Evolutionary conservation across 2,888 invertebrate species (phyloP).

Genomic region (Synergus japonicus): DNA sequence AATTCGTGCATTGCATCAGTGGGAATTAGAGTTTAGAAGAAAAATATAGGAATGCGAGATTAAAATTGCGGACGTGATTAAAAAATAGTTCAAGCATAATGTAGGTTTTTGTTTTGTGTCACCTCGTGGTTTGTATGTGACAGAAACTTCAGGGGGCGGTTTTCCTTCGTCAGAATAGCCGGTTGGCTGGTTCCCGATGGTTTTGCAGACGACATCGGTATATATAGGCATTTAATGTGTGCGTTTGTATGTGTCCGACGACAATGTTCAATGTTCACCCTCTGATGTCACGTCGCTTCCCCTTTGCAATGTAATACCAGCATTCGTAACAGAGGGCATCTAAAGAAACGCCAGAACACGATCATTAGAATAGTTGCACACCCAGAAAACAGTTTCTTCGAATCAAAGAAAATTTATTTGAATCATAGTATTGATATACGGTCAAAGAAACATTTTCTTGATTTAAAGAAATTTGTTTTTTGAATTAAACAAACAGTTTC

Average conservation of each 20-base stretch:
- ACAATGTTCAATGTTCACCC: conserved; percentile 54
- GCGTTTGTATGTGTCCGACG: conserved; percentile 50
- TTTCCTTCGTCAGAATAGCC: conserved; percentile 59
- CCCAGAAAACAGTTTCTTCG: too few species aligned
- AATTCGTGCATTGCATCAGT: not conserved
- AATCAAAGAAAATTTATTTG: too few species aligned
- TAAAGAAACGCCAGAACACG: conserved; percentile 10
- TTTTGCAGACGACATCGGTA: conserved; percentile 60
- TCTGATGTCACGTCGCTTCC: conserved; percentile 52
- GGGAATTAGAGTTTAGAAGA: not conserved
- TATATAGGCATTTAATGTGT: not conserved
- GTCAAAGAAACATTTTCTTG: too few species aligned
- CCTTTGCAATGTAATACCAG: conserved; percentile 52
- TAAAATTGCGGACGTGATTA: not conserved
- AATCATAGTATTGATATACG: too few species aligned
- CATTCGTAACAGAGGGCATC: conserved; percentile 50
- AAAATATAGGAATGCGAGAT: not conserved
- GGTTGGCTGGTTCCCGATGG: conserved; percentile 63
- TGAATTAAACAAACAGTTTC: too few species aligned
- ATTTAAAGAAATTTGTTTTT: too few species aligned
- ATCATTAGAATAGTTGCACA: conserved; percentile 5
- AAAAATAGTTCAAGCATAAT: conserved; percentile 39
- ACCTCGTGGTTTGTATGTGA: conserved; percentile 54
- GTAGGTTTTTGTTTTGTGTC: conserved; percentile 54
- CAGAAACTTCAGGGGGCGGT: conserved; percentile 61